Percentiles rank a stretch among this genome's conserved stretches.
Conservation (phyloP, 2,888 invertebrate species). For the Catotricha subobsoleta region DNA sequence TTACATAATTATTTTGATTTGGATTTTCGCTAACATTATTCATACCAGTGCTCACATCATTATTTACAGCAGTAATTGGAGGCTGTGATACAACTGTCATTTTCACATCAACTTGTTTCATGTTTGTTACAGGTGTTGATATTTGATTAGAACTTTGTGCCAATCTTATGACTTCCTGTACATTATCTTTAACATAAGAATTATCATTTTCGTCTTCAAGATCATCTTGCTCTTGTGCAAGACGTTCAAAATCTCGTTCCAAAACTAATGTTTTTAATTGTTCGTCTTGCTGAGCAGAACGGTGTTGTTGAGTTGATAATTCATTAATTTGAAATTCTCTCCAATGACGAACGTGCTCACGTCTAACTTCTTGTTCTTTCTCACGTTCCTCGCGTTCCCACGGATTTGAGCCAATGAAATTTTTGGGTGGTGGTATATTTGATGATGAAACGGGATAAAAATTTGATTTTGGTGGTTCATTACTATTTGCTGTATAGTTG, state of each 20-base stretch:
- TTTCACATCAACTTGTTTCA: slow-evolving; percentile 27
- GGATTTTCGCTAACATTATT: background rate
- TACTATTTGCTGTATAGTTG: slow-evolving; percentile 49
- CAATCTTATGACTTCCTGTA: slow-evolving; percentile 35
- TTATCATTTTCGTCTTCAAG: slow-evolving; percentile 47
- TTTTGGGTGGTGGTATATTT: slow-evolving; percentile 14
- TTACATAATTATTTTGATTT: background rate
- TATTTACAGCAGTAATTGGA: background rate
- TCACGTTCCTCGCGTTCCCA: slow-evolving; percentile 91
- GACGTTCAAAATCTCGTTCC: slow-evolving; percentile 85
- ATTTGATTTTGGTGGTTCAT: slow-evolving; percentile 55
- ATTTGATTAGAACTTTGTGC: slow-evolving; percentile 29
- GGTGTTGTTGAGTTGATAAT: slow-evolving; percentile 45
- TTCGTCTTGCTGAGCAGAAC: slow-evolving; percentile 68
- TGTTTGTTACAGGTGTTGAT: slow-evolving; percentile 29
- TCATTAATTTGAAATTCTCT: slow-evolving; percentile 78
- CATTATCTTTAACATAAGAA: slow-evolving; percentile 25
- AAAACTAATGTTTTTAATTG: slow-evolving; percentile 72
- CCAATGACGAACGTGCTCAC: slow-evolving; percentile 58
- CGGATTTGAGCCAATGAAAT: slow-evolving; percentile 44
- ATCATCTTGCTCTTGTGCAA: slow-evolving; percentile 61
- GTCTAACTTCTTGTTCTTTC: slow-evolving; percentile 51
- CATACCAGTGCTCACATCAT: no score
- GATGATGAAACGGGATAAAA: slow-evolving; percentile 37
- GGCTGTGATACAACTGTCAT: background rate